These are phyloP conservation scores for Myzus persicae DNA, from an alignment of 1,140 invertebrate genomes.

Conservation along the genomic window DNA sequence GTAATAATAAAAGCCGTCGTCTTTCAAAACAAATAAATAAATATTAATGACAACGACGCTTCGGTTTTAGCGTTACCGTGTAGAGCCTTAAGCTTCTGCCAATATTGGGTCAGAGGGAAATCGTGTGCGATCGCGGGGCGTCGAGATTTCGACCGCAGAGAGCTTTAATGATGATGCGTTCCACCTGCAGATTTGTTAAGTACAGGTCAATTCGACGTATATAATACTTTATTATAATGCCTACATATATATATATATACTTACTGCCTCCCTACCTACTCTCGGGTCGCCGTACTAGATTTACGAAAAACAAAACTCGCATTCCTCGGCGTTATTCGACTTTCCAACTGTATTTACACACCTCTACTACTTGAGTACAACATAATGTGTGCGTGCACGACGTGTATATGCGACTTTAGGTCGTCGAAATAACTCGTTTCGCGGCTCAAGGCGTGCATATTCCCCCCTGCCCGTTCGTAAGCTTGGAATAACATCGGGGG, in stretches of 20 bases:
- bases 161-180: not conserved
- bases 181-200: not conserved
- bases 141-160: not conserved
- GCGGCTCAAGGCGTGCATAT: not conserved
- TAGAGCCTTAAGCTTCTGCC: not conserved
- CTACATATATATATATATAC: not conserved
- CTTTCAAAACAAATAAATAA: too few relatives aligned
- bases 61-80: too few relatives aligned
- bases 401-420: not conserved
- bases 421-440: constrained; percentile 36
- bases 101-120: not conserved
- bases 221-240: too few relatives aligned
- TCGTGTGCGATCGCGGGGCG: not conserved
- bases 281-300: constrained; percentile 29
- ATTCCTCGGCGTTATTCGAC: not conserved
- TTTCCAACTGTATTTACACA: constrained; percentile 22
- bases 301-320: not conserved
- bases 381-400: not conserved
- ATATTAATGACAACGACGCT: too few relatives aligned
- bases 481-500: not conserved
- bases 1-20: not conserved
- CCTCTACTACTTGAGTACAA: not conserved
- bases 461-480: not conserved
- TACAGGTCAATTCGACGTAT: not conserved
- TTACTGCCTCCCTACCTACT: not conserved